phyloP scores from a whole-genome alignment of 2,888 invertebrate genomes.

The Blera fallax region DNA sequence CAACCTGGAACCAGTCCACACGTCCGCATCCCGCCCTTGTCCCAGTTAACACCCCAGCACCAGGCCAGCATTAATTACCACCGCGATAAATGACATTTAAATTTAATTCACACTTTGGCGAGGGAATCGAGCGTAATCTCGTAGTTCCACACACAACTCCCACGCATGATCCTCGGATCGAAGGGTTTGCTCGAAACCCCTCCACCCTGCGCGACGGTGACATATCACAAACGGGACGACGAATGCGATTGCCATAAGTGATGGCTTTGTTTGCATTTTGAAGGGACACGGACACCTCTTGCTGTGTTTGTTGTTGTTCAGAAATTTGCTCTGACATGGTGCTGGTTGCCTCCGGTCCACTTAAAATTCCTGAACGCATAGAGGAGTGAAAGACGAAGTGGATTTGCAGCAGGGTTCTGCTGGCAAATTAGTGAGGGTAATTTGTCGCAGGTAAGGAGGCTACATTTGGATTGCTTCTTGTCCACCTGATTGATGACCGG shows the following conservation, averaged over 20 bases:
- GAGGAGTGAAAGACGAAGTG: background rate
- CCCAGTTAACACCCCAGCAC: conserved; percentile 47
- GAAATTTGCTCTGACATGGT: conserved; percentile 48
- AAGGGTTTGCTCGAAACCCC: conserved; percentile 24
- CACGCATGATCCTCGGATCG: conserved; percentile 61
- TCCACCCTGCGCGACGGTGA: background rate
- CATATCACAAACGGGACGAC: conserved; percentile 53
- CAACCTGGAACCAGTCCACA: conserved; percentile 53
- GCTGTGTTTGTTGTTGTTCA: conserved; percentile 4
- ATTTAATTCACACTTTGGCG: conserved; percentile 74
- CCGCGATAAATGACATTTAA: conserved; percentile 74
- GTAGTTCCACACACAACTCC: conserved; percentile 66
- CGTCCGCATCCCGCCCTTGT: conserved; percentile 14
- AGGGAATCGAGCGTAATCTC: conserved; percentile 65
- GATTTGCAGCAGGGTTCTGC: background rate
- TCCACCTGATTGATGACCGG: conserved; percentile 70
- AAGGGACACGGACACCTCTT: conserved; percentile 68
- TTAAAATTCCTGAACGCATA: conserved; percentile 59
- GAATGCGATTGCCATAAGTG: conserved; percentile 64
- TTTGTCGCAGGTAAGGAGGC: conserved; percentile 44
- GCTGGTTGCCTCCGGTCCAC: conserved; percentile 60
- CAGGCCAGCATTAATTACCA: conserved; percentile 71
- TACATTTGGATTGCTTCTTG: conserved; percentile 43
- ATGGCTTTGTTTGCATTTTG: conserved; percentile 70
- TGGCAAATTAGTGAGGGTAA: conserved; percentile 61